phyloP scores from a whole-genome alignment of 2,888 invertebrate species.

The Drosophila percnosoma region DNA sequence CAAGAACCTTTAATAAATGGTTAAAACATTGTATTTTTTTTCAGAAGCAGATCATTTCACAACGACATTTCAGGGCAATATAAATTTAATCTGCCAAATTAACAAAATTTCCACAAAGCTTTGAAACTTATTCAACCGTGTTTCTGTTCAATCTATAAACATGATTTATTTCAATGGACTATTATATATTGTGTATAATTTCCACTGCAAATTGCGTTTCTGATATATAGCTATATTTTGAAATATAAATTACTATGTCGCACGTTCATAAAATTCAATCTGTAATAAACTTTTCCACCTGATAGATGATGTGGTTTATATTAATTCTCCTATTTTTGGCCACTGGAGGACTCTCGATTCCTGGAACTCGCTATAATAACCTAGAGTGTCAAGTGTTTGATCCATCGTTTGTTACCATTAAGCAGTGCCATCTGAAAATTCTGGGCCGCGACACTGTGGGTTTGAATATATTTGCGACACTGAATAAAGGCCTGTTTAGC shows the following conservation, averaged over 20 bases:
- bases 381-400: not conserved
- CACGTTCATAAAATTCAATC: not conserved
- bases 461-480: conserved; percentile 1
- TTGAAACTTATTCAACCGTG: not conserved
- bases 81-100: not conserved
- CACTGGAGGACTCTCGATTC: not conserved
- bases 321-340: not conserved
- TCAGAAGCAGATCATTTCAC: not conserved
- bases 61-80: not conserved
- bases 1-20: not conserved
- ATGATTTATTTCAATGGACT: not conserved
- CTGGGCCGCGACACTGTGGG: not conserved
- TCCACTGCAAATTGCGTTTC: not conserved
- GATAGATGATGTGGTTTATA: not conserved
- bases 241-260: not conserved
- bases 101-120: not conserved
- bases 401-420: not conserved
- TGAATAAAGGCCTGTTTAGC: not conserved
- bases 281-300: not conserved
- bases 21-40: not conserved
- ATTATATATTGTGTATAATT: not conserved
- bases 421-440: not conserved
- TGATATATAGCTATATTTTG: not conserved
- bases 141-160: not conserved
- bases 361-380: not conserved